Evolutionary conservation across 2,113 vertebrate species (phyloP).

Genomic region (Laticauda laticaudata): DNA sequence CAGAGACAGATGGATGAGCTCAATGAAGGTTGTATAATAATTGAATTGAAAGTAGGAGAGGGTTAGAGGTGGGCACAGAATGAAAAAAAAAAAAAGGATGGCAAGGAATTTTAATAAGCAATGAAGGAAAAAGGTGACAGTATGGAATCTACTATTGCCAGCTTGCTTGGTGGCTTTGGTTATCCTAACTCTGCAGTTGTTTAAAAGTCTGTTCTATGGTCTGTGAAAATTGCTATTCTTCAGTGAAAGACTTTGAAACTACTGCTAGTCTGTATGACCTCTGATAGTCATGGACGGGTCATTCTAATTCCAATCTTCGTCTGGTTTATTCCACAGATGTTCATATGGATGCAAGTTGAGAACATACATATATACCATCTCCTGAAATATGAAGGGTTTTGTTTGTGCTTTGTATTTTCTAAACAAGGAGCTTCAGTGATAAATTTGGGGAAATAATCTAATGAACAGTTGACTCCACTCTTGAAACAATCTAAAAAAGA

Average conservation of each 20-base stretch:
- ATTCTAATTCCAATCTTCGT: neutral
- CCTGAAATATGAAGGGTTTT: neutral
- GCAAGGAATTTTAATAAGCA: conserved; percentile 54
- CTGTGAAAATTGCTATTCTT: neutral
- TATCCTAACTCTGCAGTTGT: neutral
- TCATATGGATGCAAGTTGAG: neutral
- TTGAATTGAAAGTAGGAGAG: conserved; percentile 56
- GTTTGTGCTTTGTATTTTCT: neutral
- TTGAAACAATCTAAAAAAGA: neutral
- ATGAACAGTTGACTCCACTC: neutral
- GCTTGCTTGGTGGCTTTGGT: conserved; percentile 49
- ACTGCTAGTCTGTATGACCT: neutral
- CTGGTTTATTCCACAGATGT: neutral
- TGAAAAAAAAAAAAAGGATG: neutral
- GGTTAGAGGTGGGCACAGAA: conserved; percentile 13
- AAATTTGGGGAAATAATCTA: neutral
- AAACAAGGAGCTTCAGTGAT: neutral
- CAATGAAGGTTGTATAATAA: conserved; percentile 67
- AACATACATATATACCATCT: neutral
- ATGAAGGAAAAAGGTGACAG: conserved; percentile 45
- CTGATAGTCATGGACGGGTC: too few relatives aligned
- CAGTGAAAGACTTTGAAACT: neutral
- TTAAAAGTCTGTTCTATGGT: neutral
- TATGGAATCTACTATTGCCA: conserved; percentile 41
- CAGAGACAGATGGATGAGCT: conserved; percentile 45